Conservation (phyloP, 2,797 vertebrate species). For the Eupleurogrammus muticus region DNA sequence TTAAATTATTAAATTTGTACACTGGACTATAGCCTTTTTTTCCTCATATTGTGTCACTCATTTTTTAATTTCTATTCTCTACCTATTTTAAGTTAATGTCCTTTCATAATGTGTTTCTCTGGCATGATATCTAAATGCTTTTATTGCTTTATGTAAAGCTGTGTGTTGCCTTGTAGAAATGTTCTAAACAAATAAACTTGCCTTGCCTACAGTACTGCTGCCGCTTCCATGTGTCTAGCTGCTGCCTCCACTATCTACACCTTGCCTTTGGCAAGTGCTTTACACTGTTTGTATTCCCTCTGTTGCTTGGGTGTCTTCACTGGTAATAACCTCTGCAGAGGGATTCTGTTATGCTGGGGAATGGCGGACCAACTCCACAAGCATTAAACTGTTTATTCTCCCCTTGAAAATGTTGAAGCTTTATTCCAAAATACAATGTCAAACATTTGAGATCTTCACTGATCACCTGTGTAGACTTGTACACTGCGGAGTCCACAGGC, state of each 20-base stretch:
- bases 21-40: no score
- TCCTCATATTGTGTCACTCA: no score
- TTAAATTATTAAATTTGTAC: no score
- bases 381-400: not conserved
- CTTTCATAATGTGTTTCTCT: no score
- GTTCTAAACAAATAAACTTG: no score
- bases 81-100: no score
- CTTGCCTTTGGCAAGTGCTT: conserved; percentile 29
- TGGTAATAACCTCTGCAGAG: conserved; percentile 4
- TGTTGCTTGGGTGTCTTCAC: conserved; percentile 9
- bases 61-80: no score
- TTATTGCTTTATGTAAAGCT: no score
- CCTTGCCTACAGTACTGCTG: no score
- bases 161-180: no score
- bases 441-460: conserved; percentile 6
- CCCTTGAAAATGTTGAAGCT: not conserved
- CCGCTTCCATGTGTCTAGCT: not conserved
- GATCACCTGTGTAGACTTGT: not conserved
- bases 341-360: not conserved
- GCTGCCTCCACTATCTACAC: conserved; percentile 11
- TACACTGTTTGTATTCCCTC: conserved; percentile 18
- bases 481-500: not conserved
- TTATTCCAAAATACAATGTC: not conserved
- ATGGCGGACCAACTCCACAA: not conserved
- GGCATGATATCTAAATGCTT: no score